Base-by-base conservation (phyloP, 2,113 vertebrate species). In the Geothlypis trichas region DNA sequence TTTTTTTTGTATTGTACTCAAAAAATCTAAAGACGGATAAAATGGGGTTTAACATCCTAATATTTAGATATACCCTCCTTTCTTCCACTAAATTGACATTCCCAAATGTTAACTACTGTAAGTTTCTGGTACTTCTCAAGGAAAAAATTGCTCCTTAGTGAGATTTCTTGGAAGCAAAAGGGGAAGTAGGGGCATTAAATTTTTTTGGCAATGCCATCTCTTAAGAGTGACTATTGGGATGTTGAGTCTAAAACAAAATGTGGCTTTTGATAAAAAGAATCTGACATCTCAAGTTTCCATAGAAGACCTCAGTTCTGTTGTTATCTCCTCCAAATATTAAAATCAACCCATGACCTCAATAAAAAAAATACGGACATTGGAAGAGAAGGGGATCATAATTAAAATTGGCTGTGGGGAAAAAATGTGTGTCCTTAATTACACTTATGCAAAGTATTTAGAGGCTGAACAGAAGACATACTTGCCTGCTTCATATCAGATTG, bases 361-460 rank as follows among this genome's bases (percentile, higher is more conserved):
- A 63, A 86, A 55, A 87, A 57, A 74, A 81, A 73, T 83, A 63
- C 0, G 0, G 57, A 59, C n/a, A n/a, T 2, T 76, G 51, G 46
- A 93, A 85, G 33, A 66, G 15, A 72, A 67, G 33, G n/a, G 4
- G 77, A 93, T 85, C 39, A 47, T 84, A 66, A 94, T 66, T 88
- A 92, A 86, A 90, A 84, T 1, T 84, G 57, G 84, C 37, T 51
- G 49, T 54, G 42, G 58, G 26, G 57, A 66, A 89, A 24, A 82
- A 77, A 75, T 7, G 6, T 22, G 44, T 93, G 59, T 73, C 84
- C 79, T 82, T 93, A 95, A 95, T 88, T 80, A 95, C 31, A 90
- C 75, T 84, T 78, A 90, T 63, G 75, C 77, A 89, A 90, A 96
- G 79, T 96, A 84, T 98, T 97, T 97, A 96, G 52, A 85, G 61